These are phyloP conservation scores for Gymnorhina tibicen DNA, from an alignment of 2,113 vertebrate genomes.

Conservation along the genomic window DNA sequence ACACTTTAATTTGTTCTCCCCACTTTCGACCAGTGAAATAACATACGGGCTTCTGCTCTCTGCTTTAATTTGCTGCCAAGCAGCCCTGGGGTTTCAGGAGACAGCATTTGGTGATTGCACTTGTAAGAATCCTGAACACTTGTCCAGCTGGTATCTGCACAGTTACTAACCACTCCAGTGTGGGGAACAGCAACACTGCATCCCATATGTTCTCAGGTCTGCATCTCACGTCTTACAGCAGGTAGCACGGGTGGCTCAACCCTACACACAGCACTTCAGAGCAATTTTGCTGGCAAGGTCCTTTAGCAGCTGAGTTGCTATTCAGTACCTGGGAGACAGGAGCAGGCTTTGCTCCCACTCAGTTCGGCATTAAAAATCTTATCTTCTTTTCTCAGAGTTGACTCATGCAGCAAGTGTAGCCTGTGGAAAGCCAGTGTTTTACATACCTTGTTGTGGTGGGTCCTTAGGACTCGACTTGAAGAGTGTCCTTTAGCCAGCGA, in stretches of 20 bases:
- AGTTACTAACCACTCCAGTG: not conserved
- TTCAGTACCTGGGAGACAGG: not conserved
- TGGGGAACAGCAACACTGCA: not conserved
- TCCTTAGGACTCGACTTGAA: not conserved
- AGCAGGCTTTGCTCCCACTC: not conserved
- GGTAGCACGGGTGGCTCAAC: not conserved
- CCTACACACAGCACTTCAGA: not conserved
- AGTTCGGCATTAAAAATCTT: not conserved
- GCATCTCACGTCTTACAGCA: not conserved
- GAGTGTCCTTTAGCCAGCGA: not conserved
- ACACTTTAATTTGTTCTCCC: slow-evolving; percentile 12
- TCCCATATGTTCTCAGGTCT: not conserved
- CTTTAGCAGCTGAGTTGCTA: not conserved
- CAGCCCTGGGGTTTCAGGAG: not conserved
- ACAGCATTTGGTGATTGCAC: not conserved
- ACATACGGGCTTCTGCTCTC: not conserved
- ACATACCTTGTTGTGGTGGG: not conserved
- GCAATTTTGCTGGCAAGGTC: not conserved
- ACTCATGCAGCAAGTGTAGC: not conserved
- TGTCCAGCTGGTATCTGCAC: not conserved
- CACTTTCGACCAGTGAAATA: slow-evolving; percentile 4
- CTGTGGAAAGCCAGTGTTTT: not conserved
- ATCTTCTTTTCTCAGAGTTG: not conserved
- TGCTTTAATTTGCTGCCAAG: not conserved
- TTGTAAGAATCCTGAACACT: not conserved